Evolutionary conservation across 2,797 vertebrate genomes (phyloP), one percentile per base, ranked within the genome.

Genomic region (Danionella dracula): DNA sequence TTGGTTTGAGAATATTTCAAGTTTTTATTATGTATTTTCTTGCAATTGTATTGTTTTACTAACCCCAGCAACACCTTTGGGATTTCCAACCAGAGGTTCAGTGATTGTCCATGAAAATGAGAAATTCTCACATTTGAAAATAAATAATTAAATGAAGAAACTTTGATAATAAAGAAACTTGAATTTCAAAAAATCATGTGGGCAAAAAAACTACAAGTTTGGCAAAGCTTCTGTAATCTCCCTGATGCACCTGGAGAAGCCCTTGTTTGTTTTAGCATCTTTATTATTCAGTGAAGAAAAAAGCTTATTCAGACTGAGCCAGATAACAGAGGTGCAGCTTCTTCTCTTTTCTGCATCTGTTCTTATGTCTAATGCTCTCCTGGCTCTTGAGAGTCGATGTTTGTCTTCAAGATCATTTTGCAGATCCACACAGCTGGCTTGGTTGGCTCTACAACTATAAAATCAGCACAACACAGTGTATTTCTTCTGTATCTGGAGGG

Each of bases 291-390:
- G 4, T 51, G 34, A 54, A 64, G 60, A 67, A 70, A 70, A 67
- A 49, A 44, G 50, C 49, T 54, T 4, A 1, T 37, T 67, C 38
- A 63, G 37, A 23, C 69, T 74, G 75, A 77, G 69, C 75, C 66
- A 77, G 69, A 77, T 74, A 77, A 70, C 74, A 74, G 69, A 74
- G 72, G 74, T 70, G 61, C 57, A 50, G 69, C 68, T 38, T 40
- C 20, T 46, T 40, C 35, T 44, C 48, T 35, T 50, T 54, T 74
- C 61, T 63, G 45, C 61, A 48, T 62, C 61, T 49, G 54, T 64
- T 17, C 65, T 44, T 34, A 8, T 62, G 65, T 70, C 56, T 56
- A 58, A 64, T 41, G 53, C 65, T 63, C 55, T 60, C 6, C 23
- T n/a, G n/a, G 23, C 23, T 27, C 3, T 27, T 27, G 23, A 27